Evolutionary conservation across 2,888 invertebrate genomes (phyloP).

Genomic region (Arctia plantaginis): DNA sequence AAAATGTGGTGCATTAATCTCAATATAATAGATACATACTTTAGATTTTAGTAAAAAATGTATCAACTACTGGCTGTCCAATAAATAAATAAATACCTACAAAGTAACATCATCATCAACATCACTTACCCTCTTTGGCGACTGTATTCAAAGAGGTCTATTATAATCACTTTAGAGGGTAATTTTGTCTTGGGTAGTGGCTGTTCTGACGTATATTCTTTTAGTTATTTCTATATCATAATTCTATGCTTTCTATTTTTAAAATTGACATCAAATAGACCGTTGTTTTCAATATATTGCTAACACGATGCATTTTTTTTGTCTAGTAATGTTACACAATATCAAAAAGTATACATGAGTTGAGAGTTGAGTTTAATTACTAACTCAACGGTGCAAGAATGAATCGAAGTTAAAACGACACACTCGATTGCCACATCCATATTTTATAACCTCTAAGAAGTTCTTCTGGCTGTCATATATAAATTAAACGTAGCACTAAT

Average conservation of each 20-base stretch:
- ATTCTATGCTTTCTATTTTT: too few species aligned
- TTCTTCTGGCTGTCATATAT: slow-evolving; percentile 56
- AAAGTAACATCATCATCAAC: too few species aligned
- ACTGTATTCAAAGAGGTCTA: not conserved
- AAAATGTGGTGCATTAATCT: too few species aligned
- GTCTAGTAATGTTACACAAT: not conserved
- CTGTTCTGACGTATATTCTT: not conserved
- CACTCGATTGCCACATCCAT: slow-evolving; percentile 7
- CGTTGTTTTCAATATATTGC: too few species aligned
- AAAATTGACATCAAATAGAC: too few species aligned
- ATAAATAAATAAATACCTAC: too few species aligned
- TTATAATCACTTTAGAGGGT: not conserved
- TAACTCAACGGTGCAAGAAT: not conserved
- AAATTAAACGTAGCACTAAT: slow-evolving; percentile 78
- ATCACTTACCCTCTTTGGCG: not conserved
- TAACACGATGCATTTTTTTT: too few species aligned
- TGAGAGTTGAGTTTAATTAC: not conserved
- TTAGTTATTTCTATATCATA: not conserved
- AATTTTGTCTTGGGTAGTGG: not conserved
- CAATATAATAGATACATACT: too few species aligned
- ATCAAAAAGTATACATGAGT: not conserved
- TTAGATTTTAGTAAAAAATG: too few species aligned
- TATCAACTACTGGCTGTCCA: too few species aligned
- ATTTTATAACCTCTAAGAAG: not conserved
- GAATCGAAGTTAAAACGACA: not conserved